Evolutionary conservation across 2,113 vertebrate species (phyloP), one percentile per base, ranked within the genome.

Genomic region (Cephalopterus ornatus): DNA sequence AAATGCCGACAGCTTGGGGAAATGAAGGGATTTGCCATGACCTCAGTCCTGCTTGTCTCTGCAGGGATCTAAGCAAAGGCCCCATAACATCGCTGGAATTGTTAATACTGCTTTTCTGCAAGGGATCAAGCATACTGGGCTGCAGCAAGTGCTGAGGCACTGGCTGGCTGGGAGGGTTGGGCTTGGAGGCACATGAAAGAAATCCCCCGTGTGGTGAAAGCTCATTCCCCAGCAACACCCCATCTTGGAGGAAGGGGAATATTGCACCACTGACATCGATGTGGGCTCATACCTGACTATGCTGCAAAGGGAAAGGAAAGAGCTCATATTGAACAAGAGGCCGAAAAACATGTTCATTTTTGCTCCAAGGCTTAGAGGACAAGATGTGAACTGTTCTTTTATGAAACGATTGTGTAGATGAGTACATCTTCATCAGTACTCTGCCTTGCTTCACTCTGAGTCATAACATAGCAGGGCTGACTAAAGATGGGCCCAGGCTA

Each of bases 1-100:
- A 97, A 96, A 96, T 95, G 86, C 47, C 1, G 7, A 55, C 61
- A 81, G 72, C 88, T 84, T 67, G 42, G 83, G 93, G 94, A 93
- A 86, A 92, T 56, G 22, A 72, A 91, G 23, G n/a, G 47, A 93
- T 62, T 88, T 88, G 49, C 58, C 26, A 12, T 2, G 47, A 75
- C 87, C 70, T 82, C 28, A 19, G 7, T 62, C 21, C 15, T 49
- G 14, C 50, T 72, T 65, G n/a, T 93, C 77, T 83, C 92, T 86
- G 72, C 61, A 75, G 79, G 17, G 52, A 71, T 28, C 0, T 52
- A 93, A 71, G 76, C 14, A 92, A 89, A 92, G 65, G 47, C 37
- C 53, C 58, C 6, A 5, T 37, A 78, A 68, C 46, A 50, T 42
- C 2, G 1, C 41, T 66, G 62, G 53, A 93, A 90, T 88, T 73